Evolutionary conservation across 2,888 invertebrate species (phyloP), one percentile per base, ranked within the genome.

Genomic region (Hofmannophila pseudospretella): DNA sequence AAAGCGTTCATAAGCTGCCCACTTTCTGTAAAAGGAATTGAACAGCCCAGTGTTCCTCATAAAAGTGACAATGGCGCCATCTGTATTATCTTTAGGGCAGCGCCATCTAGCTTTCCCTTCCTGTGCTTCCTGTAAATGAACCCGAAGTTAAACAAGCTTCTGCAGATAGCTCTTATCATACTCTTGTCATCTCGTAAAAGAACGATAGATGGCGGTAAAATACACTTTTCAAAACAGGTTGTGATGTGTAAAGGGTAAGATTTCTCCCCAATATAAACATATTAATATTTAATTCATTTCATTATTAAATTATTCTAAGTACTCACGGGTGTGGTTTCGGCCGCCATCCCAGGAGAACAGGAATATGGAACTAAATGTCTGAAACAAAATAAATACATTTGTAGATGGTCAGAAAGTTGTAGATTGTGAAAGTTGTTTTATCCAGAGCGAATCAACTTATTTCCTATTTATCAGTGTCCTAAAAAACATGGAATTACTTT

Each of bases 271-370:
- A 3, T 5, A 16, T 44, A 50, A 48, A 41, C 32, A 34, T 36
- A 36, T 25, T 46, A 42, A 39, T 38, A 36, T 42, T 26, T 28
- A 12, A 33, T 11, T 12, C 28, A 31, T 41, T 36, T 42, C 36
- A 9, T 42, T 45, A 41, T 1, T 23, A 23, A 23, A n/a, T 23
- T 19, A 36, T 25, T 47, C 45, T 62, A 66, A 38, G 46, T 74
- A 85, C 84, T 84, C 57, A 85, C 84, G 78, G 78, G 73, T 81
- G 75, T 71, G 69, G 72, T 71, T 58, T 71, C 67, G 56, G 63
- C 58, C 52, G 64, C 57, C 82, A 79, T 82, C 47, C 42, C 56
- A 53, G 49, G 47, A 48, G 55, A 58, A 51, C 58, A 49, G 53
- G 47, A 54, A 53, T 54, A 61, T 56, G 67, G 56, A 69, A 71